phyloP scores from a whole-genome alignment of 1,140 invertebrate species.

The Bombus impatiens region DNA sequence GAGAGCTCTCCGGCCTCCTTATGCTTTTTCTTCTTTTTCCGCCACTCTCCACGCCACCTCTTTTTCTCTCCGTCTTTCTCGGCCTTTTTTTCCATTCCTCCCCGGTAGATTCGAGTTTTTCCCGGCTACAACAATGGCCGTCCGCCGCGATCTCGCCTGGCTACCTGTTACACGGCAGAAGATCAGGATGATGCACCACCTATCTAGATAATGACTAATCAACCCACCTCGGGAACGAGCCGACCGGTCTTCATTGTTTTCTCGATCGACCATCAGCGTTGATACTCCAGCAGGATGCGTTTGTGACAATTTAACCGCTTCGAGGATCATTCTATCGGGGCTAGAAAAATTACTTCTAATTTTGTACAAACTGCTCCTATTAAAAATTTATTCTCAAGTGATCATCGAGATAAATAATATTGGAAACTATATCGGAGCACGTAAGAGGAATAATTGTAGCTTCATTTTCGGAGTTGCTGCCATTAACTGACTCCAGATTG shows the following conservation, averaged over 20 bases:
- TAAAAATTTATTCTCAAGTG: neutral
- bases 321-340: neutral
- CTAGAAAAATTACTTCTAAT: neutral
- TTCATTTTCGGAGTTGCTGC: neutral
- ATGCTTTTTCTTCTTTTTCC: slow-evolving; percentile 61
- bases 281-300: neutral
- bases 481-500: neutral
- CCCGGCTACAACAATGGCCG: slow-evolving; percentile 71
- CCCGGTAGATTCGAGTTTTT: slow-evolving; percentile 72
- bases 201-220: slow-evolving; percentile 76
- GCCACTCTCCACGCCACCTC: slow-evolving; percentile 51
- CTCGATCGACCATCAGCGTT: slow-evolving; percentile 15
- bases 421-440: neutral
- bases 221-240: slow-evolving; percentile 54
- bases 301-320: neutral
- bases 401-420: neutral
- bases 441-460: neutral
- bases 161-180: slow-evolving; percentile 69
- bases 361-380: neutral
- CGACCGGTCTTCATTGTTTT: slow-evolving; percentile 35
- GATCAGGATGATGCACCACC: slow-evolving; percentile 70
- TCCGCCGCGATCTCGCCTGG: slow-evolving; percentile 36
- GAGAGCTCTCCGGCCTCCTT: slow-evolving; percentile 65
- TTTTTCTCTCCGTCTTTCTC: slow-evolving; percentile 55
- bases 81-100: slow-evolving; percentile 47